These are phyloP conservation scores for Lasioglossum zephyrum DNA, from an alignment of 2,888 invertebrate genomes.

Conservation along the genomic window DNA sequence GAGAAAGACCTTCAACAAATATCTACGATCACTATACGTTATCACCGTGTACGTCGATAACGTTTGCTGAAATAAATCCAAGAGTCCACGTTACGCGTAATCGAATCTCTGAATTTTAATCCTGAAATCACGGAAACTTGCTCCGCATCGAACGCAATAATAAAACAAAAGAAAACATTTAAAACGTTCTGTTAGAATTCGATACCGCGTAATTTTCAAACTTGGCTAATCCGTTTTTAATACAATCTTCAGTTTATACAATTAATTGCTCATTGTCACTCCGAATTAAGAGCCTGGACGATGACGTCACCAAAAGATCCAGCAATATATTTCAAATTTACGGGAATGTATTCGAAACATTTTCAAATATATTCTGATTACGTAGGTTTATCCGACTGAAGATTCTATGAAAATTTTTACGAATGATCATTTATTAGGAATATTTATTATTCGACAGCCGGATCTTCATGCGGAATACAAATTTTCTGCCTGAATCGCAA, in stretches of 20 bases:
- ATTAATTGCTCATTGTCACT: too few relatives aligned
- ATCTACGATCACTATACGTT: conserved; percentile 7
- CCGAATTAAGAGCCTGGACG: not conserved
- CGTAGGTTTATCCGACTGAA: not conserved
- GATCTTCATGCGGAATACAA: too few relatives aligned
- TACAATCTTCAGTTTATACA: not conserved
- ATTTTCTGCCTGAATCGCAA: too few relatives aligned
- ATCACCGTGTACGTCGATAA: not conserved
- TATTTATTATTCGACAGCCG: too few relatives aligned
- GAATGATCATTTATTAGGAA: not conserved
- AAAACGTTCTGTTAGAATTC: not conserved
- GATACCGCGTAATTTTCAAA: not conserved
- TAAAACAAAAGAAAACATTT: not conserved
- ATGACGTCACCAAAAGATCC: not conserved
- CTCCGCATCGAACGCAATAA: not conserved
- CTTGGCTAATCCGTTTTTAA: not conserved
- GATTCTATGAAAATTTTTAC: not conserved
- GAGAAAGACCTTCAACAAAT: not conserved
- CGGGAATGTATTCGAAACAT: not conserved
- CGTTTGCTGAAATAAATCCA: not conserved
- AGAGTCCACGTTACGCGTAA: not conserved
- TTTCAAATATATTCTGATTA: not conserved
- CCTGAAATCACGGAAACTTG: not conserved
- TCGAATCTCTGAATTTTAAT: not conserved
- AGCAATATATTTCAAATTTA: not conserved